Conservation (phyloP, 2,113 vertebrate genomes). For the Cairina moschata region DNA sequence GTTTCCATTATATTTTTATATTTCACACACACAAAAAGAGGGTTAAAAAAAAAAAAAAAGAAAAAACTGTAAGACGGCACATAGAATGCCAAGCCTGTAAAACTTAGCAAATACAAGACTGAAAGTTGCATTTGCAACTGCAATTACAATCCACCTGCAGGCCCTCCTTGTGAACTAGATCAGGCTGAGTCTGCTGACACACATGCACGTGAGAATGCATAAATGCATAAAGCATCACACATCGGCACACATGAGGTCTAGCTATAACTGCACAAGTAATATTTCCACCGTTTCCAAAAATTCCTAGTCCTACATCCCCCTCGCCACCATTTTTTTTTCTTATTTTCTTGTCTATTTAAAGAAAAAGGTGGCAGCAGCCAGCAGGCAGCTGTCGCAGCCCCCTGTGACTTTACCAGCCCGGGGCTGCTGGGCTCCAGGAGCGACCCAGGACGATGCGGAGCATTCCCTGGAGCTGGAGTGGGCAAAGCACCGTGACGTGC, state of each 20-base stretch:
- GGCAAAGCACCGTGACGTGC: not conserved
- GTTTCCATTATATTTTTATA: not conserved
- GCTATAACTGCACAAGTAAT: not conserved
- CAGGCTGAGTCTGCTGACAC: not conserved
- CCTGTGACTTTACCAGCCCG: not conserved
- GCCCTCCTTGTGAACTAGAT: not conserved
- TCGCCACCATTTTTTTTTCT: not conserved
- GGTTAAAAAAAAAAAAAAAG: not conserved
- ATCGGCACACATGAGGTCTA: not conserved
- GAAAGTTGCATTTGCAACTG: not conserved
- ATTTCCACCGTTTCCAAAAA: not conserved
- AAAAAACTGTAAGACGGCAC: not conserved
- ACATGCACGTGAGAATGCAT: not conserved
- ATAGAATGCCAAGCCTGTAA: not conserved
- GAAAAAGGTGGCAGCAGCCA: not conserved
- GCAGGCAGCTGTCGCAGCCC: not conserved
- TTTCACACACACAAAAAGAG: not conserved
- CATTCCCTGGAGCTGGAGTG: not conserved
- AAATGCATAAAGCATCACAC: not conserved
- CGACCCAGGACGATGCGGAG: not conserved
- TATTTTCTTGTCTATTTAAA: not conserved
- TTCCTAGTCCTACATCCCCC: not conserved
- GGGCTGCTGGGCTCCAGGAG: not conserved
- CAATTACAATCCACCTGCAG: not conserved
- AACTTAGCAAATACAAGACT: not conserved